Evolutionary conservation across 2,797 vertebrate species (phyloP).

Genomic region (Hybognathus amarus): DNA sequence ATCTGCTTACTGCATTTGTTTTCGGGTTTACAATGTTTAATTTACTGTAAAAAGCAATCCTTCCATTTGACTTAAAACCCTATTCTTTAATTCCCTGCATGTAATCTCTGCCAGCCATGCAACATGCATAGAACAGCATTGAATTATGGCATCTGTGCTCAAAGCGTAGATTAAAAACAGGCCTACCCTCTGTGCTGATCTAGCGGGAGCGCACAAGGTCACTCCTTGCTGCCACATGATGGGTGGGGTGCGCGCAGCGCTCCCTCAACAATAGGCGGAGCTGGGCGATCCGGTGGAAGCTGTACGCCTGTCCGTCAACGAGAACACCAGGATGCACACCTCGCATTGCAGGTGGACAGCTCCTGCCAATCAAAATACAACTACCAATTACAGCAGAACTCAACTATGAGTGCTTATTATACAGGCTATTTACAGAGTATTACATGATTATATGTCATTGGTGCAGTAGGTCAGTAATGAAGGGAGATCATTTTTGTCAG

Average conservation of each 20-base stretch:
- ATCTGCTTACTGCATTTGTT: background rate
- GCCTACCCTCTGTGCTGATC: conserved; percentile 86
- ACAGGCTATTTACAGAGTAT: background rate
- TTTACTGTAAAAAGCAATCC: background rate
- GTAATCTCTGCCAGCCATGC: background rate
- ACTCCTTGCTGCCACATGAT: conserved; percentile 94
- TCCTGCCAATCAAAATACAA: conserved; percentile 76
- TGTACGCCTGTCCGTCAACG: conserved; percentile 89
- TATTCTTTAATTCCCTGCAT: conserved; percentile 5
- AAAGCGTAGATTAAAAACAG: background rate
- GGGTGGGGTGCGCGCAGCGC: conserved; percentile 82
- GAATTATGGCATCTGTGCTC: conserved; percentile 22
- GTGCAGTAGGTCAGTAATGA: conserved; percentile 9
- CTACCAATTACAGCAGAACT: conserved; percentile 29
- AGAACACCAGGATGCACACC: conserved; percentile 91
- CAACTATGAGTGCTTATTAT: background rate
- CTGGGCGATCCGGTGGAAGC: conserved; percentile 87
- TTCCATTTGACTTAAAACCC: background rate
- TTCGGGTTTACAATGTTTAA: background rate
- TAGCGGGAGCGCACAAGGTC: conserved; percentile 90
- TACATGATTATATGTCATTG: background rate
- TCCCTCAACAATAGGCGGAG: conserved; percentile 85
- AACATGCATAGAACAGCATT: background rate
- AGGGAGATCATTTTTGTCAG: background rate
- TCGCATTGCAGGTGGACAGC: conserved; percentile 86